A percentile compares a stretch with the other conserved stretches of the same genome.
These are phyloP conservation scores for Spisula subtruncata DNA, from an alignment of 2,888 invertebrate genomes.

Conservation along the genomic window DNA sequence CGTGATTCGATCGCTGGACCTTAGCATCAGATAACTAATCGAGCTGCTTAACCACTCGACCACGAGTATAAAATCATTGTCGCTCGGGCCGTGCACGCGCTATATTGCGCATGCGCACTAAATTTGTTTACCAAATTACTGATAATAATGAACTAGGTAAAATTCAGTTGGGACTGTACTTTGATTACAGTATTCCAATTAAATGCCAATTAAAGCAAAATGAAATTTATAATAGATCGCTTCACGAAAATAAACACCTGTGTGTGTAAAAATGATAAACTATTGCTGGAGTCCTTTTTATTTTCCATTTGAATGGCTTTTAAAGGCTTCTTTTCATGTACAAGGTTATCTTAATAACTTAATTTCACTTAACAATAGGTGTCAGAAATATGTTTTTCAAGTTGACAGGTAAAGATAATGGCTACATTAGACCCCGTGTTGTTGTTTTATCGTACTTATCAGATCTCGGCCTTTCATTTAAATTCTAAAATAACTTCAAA, in stretches of 20 bases:
- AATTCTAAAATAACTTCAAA: neutral
- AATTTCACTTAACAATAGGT: conserved; percentile 43
- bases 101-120: too few relatives aligned
- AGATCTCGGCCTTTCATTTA: neutral
- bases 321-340: neutral
- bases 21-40: too few relatives aligned
- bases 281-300: conserved; percentile 12
- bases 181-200: neutral
- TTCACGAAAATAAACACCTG: conserved; percentile 16
- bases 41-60: too few relatives aligned
- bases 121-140: neutral
- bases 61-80: too few relatives aligned
- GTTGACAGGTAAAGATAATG: conserved; percentile 28
- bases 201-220: neutral
- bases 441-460: conserved; percentile 10
- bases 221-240: conserved; percentile 11
- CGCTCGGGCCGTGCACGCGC: too few relatives aligned
- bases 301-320: conserved; percentile 25
- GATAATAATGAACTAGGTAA: neutral
- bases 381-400: conserved; percentile 38
- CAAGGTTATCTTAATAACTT: conserved; percentile 21
- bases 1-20: too few relatives aligned
- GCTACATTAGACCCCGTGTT: conserved; percentile 30
- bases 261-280: conserved; percentile 17
- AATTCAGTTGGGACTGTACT: neutral